phyloP scores from a whole-genome alignment of 2,888 invertebrate genomes.

The Koerneria pararmatus region DNA sequence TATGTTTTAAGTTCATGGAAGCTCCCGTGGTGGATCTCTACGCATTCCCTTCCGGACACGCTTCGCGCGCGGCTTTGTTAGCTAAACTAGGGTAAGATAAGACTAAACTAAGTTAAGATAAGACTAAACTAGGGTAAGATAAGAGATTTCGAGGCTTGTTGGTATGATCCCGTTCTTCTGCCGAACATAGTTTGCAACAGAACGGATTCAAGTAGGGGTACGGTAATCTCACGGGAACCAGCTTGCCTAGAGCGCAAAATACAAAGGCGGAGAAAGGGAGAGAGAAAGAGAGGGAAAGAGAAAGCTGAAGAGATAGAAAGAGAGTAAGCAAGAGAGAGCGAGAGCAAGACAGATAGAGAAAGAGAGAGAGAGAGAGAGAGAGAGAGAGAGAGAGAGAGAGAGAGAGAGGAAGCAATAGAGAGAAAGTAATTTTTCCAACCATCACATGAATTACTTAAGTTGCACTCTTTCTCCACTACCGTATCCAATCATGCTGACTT shows the following conservation, averaged over 20 bases:
- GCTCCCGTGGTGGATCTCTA: constrained; percentile 71
- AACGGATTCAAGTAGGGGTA: too few relatives aligned
- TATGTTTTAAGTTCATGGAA: constrained; percentile 39
- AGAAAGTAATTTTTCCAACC: too few relatives aligned
- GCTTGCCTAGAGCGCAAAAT: too few relatives aligned
- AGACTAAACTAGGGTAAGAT: too few relatives aligned
- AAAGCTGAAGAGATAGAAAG: neutral
- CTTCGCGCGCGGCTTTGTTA: constrained; percentile 77
- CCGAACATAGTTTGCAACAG: too few relatives aligned
- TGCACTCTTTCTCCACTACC: constrained; percentile 7
- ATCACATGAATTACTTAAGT: too few relatives aligned
- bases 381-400: constrained; percentile 11
- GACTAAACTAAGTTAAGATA: too few relatives aligned
- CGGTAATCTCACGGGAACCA: too few relatives aligned
- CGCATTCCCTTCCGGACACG: constrained; percentile 90
- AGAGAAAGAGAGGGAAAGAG: neutral
- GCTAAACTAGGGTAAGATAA: constrained; percentile 62
- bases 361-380: neutral
- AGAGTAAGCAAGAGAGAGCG: neutral
- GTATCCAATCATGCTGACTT: neutral
- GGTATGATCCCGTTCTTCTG: too few relatives aligned
- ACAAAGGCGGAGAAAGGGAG: neutral
- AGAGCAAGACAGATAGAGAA: neutral
- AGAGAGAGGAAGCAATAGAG: constrained; percentile 2
- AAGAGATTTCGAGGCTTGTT: too few relatives aligned